These are phyloP conservation scores for Poecilia picta DNA, from an alignment of 2,797 vertebrate species.

Conservation along the genomic window DNA sequence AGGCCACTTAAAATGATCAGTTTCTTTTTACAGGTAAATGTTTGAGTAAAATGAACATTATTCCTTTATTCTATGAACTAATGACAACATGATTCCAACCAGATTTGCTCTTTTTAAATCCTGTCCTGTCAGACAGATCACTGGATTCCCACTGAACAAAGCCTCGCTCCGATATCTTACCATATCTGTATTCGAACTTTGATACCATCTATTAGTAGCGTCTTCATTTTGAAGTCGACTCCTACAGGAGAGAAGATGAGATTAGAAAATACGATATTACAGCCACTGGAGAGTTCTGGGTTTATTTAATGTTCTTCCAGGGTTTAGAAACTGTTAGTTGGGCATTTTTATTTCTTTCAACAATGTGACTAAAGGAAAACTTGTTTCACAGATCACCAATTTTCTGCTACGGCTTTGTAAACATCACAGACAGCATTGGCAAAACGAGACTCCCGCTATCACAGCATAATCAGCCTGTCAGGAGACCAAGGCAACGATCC, in stretches of 20 bases:
- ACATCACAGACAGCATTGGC: constrained; percentile 37
- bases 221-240: constrained; percentile 99
- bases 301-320: constrained; percentile 12
- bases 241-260: constrained; percentile 76
- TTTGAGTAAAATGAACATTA: too few species aligned
- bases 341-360: constrained; percentile 1
- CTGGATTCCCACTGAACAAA: constrained; percentile 1
- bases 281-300: not conserved
- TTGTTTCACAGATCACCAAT: constrained; percentile 13
- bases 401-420: constrained; percentile 32
- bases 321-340: not conserved
- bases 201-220: constrained; percentile 94
- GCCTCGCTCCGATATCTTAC: constrained; percentile 79
- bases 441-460: constrained; percentile 20
- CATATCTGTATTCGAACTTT: constrained; percentile 99
- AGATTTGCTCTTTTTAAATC: too few species aligned
- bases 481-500: constrained; percentile 46
- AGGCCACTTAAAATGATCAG: too few species aligned
- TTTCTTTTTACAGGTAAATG: too few species aligned
- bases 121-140: not conserved
- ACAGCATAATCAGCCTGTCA: constrained; percentile 36
- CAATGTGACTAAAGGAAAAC: constrained; percentile 14
- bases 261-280: constrained; percentile 22
- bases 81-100: too few species aligned
- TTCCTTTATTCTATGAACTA: too few species aligned